These are phyloP conservation scores for Trichonephila clavipes DNA, from an alignment of 1,140 invertebrate genomes.

Conservation along the genomic window DNA sequence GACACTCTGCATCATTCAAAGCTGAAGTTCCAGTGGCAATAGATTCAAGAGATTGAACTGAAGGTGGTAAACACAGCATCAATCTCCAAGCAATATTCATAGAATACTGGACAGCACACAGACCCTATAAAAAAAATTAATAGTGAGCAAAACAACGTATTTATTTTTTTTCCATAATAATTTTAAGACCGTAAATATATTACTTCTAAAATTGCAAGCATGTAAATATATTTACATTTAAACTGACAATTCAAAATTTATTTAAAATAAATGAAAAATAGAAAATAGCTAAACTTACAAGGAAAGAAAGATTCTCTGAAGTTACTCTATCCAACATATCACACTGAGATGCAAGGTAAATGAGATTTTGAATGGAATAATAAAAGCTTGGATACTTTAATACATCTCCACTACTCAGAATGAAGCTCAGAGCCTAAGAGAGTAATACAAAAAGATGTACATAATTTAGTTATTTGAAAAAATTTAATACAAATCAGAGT, in stretches of 20 bases:
- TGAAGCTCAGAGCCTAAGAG: conserved; percentile 91
- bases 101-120: conserved; percentile 94
- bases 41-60: conserved; percentile 91
- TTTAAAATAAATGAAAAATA: no score
- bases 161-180: neutral
- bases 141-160: neutral
- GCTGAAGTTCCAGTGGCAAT: conserved; percentile 84
- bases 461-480: neutral
- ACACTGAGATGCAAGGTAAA: conserved; percentile 81
- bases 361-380: conserved; percentile 90
- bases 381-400: conserved; percentile 93
- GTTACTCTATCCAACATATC: conserved; percentile 79
- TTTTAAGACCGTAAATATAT: neutral
- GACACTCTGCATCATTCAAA: conserved; percentile 83
- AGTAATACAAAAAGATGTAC: neutral
- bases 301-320: conserved; percentile 79
- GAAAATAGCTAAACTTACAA: conserved; percentile 78
- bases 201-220: neutral
- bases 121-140: conserved; percentile 74
- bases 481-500: neutral
- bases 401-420: conserved; percentile 93
- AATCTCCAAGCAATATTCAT: conserved; percentile 92
- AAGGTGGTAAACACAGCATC: conserved; percentile 91
- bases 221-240: no score
- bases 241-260: no score